Percentiles rank a stretch among this genome's conserved stretches.
phyloP scores from a whole-genome alignment of 1,140 invertebrate species.

The Papilio helenus region DNA sequence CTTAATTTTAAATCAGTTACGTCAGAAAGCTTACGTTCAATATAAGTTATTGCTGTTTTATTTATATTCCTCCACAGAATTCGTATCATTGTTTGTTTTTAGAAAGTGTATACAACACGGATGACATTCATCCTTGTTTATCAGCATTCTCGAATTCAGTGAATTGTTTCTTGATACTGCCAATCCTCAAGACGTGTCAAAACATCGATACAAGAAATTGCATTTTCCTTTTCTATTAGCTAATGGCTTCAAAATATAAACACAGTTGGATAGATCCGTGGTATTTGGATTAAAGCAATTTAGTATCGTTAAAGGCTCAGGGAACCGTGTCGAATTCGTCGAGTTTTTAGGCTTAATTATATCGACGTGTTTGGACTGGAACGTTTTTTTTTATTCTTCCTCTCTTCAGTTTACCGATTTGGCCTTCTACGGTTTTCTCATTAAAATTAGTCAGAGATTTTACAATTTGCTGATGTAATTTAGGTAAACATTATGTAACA shows the following conservation, averaged over 20 bases:
- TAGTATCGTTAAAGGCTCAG: conserved; percentile 24
- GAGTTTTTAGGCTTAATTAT: conserved; percentile 24
- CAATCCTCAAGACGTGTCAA: conserved; percentile 9
- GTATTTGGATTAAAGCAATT: conserved; percentile 23
- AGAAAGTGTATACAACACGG: not conserved
- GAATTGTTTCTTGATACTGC: not conserved
- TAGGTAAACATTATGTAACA: not conserved
- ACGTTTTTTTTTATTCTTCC: conserved; percentile 1
- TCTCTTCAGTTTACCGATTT: conserved; percentile 20
- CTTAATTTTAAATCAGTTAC: no score
- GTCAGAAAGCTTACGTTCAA: not conserved
- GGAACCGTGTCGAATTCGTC: conserved; percentile 5
- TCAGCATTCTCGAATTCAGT: not conserved
- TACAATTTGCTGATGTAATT: conserved; percentile 18
- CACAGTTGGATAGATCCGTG: not conserved
- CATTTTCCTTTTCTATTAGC: not conserved
- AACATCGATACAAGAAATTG: not conserved
- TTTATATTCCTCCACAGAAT: not conserved
- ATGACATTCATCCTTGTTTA: not conserved
- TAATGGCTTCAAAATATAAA: not conserved
- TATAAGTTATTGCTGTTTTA: not conserved
- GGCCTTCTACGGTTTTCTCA: conserved; percentile 27
- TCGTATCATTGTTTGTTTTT: not conserved
- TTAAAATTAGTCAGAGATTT: conserved; percentile 8
- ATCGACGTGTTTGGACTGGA: conserved; percentile 27